These are phyloP conservation scores for Sebastes diaconus DNA, from an alignment of 2,797 vertebrate species.

Conservation along the genomic window DNA sequence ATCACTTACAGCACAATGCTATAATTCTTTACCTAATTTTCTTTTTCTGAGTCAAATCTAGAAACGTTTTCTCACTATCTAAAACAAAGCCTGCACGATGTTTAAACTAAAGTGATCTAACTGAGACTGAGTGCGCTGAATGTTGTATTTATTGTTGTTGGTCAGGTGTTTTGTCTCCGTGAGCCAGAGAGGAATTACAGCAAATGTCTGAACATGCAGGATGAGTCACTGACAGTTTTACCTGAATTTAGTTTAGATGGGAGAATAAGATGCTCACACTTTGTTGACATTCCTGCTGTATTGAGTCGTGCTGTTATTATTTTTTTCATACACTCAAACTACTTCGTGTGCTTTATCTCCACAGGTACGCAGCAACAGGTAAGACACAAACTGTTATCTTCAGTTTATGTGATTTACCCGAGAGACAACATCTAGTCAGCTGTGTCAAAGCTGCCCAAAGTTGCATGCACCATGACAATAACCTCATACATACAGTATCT, in stretches of 20 bases:
- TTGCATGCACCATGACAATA: neutral
- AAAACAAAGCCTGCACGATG: neutral
- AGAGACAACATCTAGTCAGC: neutral
- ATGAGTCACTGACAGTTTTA: neutral
- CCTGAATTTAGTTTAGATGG: rapidly evolving
- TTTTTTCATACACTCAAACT: neutral
- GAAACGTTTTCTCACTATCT: neutral
- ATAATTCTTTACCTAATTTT: too few species aligned
- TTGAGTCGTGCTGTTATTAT: neutral
- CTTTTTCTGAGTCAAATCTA: neutral
- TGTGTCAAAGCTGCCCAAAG: neutral
- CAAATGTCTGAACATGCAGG: neutral
- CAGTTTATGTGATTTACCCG: neutral
- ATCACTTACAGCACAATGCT: neutral
- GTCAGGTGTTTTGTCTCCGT: neutral
- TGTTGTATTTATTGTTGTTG: neutral
- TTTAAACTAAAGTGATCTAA: neutral
- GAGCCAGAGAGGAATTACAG: neutral
- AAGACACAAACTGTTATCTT: neutral
- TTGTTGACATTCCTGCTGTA: neutral
- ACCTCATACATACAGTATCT: neutral
- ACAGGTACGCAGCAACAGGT: slow-evolving; percentile 18
- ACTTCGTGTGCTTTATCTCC: neutral
- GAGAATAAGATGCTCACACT: neutral
- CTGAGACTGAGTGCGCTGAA: neutral